Evolutionary conservation across 1,140 invertebrate species (phyloP).

Genomic region (Pemphigus obesinymphae): DNA sequence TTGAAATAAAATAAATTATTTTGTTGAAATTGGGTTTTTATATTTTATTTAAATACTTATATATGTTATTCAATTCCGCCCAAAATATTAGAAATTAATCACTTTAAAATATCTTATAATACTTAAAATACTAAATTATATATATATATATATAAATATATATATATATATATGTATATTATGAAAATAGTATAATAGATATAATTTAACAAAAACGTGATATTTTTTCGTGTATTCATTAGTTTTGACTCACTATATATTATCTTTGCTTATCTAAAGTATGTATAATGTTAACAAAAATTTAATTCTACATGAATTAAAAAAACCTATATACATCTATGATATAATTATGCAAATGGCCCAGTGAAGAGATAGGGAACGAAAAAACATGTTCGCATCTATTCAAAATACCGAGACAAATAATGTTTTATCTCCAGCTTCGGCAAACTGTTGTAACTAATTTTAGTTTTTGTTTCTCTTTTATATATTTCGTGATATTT

Average conservation of each 20-base stretch:
- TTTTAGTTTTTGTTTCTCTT: neutral
- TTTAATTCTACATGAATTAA: neutral
- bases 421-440: neutral
- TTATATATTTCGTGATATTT: neutral
- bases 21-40: no score
- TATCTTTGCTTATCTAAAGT: neutral
- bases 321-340: neutral
- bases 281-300: neutral
- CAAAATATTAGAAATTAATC: no score
- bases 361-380: neutral
- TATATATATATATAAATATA: no score
- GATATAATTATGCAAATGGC: neutral
- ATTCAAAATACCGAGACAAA: neutral
- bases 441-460: slow-evolving; percentile 6
- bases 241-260: neutral
- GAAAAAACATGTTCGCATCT: neutral
- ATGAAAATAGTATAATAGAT: no score
- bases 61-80: no score
- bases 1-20: no score
- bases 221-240: no score
- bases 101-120: no score
- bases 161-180: no score
- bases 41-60: no score
- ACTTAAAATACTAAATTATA: no score
- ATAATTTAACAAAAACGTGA: no score